phyloP scores from a whole-genome alignment of 2,888 invertebrate genomes.

The Dioctria linearis region DNA sequence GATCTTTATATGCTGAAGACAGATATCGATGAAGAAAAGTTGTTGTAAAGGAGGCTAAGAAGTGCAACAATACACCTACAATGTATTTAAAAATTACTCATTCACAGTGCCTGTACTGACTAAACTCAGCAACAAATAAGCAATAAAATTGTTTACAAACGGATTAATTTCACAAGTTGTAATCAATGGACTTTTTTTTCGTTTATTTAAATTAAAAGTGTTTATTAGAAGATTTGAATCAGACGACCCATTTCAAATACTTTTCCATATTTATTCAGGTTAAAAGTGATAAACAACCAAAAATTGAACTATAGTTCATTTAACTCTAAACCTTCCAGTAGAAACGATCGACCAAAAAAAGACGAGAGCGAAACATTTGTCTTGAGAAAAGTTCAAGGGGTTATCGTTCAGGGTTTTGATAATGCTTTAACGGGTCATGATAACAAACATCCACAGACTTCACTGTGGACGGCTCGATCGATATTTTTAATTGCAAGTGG shows the following conservation, averaged over 20 bases:
- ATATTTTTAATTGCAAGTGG: conserved; percentile 40
- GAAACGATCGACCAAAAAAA: conserved; percentile 4
- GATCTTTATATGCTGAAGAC: too few species aligned
- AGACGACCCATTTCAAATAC: conserved; percentile 14
- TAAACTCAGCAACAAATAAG: too few species aligned
- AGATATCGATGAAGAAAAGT: too few species aligned
- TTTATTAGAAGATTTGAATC: neutral
- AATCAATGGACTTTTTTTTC: too few species aligned
- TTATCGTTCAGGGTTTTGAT: conserved; percentile 63
- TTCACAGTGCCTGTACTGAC: too few species aligned
- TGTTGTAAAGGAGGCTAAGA: too few species aligned
- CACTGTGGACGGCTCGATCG: conserved; percentile 2
- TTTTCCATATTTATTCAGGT: conserved; percentile 43
- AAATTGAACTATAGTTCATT: conserved; percentile 42
- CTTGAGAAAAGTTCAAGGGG: conserved; percentile 54
- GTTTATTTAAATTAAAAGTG: neutral
- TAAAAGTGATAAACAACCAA: conserved; percentile 45
- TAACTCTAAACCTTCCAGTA: conserved; percentile 18
- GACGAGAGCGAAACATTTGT: neutral
- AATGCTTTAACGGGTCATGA: conserved; percentile 64
- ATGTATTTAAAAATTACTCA: too few species aligned
- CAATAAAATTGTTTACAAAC: too few species aligned
- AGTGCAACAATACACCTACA: too few species aligned
- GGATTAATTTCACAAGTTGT: too few species aligned
- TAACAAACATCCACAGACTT: conserved; percentile 61